Evolutionary conservation across 2,888 invertebrate genomes (phyloP), one percentile per base, ranked within the genome.

Genomic region (Cryptosula pallasiana): DNA sequence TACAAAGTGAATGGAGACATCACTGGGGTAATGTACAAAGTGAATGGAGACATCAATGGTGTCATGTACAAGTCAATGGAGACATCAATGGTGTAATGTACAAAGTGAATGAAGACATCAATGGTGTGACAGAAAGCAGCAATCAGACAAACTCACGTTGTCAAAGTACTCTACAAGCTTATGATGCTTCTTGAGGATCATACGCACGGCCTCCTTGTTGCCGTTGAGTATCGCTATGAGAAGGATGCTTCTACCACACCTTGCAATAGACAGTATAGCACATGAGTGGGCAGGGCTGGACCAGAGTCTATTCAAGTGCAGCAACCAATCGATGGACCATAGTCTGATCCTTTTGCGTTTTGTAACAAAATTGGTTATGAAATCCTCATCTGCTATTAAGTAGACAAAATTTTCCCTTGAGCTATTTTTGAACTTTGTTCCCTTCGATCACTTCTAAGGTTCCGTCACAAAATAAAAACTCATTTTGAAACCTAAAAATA

Each of bases 81-180:
- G 9, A 45, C 9, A 45, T 5, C 45, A 45, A 45, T 45, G 45
- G 45, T 45, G 20, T 20, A 45, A 45, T 5, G 20, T 13, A 45
- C 45, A 45, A 45, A 45, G 45, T 13, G 20, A 45, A 45, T 20
- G 20, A 45, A 45, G 45, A 45, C 5, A 13, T 13, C 45, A 45
- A 45, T 13, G 45, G 45, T 45, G 9, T 45, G 5, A n/a, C n/a
- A n/a, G n/a, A n/a, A n/a, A n/a, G n/a, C n/a, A n/a, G n/a, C n/a
- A n/a, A n/a, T n/a, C n/a, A n/a, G n/a, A n/a, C n/a, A n/a, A 13
- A 57, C 57, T 32, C 32, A 63, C 63, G n/a, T 63, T 63, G 34
- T 63, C 63, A 63, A 63, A 63, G 32, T 63, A 63, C n/a, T 63
- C 63, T 16, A 63, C 63, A 63, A 63, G 63, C 27, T 34, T 27